Conservation (phyloP, 2,888 invertebrate genomes). For the Coremacera marginata region DNA sequence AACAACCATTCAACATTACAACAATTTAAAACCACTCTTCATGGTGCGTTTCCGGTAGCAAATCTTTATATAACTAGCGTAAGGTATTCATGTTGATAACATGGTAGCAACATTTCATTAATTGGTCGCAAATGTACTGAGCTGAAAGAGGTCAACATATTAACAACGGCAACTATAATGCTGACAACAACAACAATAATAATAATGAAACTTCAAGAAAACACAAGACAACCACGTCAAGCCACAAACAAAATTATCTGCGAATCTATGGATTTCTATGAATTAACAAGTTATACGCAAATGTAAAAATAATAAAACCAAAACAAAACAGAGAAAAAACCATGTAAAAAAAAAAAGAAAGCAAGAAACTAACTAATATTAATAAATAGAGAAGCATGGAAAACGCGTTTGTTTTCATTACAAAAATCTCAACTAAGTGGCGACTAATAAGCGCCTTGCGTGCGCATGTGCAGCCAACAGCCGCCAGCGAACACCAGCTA, state of each 20-base stretch:
- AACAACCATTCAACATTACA: conserved; percentile 50
- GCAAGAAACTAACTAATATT: neutral
- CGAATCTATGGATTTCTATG: conserved; percentile 14
- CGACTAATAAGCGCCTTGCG: conserved; percentile 29
- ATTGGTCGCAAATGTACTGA: conserved; percentile 16
- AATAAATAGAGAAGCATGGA: neutral
- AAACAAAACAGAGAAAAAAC: neutral
- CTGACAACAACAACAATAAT: neutral
- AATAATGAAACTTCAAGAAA: neutral
- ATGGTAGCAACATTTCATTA: neutral
- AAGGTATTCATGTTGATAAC: neutral
- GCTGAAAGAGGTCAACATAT: conserved; percentile 4
- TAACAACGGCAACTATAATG: conserved; percentile 10
- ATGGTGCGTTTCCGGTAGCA: conserved; percentile 26
- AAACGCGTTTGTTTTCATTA: conserved; percentile 35
- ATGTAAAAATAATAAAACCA: neutral
- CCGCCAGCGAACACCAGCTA: neutral
- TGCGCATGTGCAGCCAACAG: conserved; percentile 24
- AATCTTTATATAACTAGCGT: neutral
- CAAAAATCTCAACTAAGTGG: conserved; percentile 26
- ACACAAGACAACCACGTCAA: neutral
- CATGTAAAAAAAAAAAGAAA: neutral
- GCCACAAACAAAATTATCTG: conserved; percentile 17
- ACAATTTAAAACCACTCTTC: conserved; percentile 2
- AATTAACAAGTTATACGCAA: conserved; percentile 11